Percentiles rank a stretch among this genome's conserved stretches.
Conservation (phyloP, 2,888 invertebrate species). For the Phlogophora meticulosa region DNA sequence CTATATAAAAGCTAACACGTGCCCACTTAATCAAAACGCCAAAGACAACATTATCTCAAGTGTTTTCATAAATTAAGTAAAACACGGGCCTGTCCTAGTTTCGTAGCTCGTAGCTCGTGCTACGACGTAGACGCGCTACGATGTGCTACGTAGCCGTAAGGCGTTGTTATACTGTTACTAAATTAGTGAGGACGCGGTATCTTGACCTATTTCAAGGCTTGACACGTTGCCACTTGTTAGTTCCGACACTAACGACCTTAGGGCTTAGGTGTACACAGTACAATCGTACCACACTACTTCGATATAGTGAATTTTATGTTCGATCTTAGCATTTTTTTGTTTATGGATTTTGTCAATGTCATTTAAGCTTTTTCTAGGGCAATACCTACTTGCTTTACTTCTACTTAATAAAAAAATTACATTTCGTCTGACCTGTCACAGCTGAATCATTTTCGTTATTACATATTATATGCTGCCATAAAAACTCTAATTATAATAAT, state of each 20-base stretch:
- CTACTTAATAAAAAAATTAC: no score
- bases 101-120: conserved; percentile 72
- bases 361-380: no score
- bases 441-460: no score
- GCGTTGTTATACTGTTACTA: conserved; percentile 79
- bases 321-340: not conserved
- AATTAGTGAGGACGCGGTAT: conserved; percentile 80
- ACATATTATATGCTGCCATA: no score
- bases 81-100: conserved; percentile 64
- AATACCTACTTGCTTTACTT: no score
- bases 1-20: conserved; percentile 40
- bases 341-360: not conserved
- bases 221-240: conserved; percentile 79
- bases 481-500: no score
- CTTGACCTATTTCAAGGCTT: conserved; percentile 82
- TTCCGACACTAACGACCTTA: conserved; percentile 79
- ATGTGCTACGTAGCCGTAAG: conserved; percentile 75
- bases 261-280: conserved; percentile 38
- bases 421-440: no score
- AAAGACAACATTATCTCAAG: conserved; percentile 42
- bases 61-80: conserved; percentile 61
- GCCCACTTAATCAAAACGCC: conserved; percentile 37
- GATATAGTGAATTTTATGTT: not conserved
- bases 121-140: conserved; percentile 68
- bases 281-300: not conserved